phyloP scores from a whole-genome alignment of 1,140 invertebrate species.

The Bombus fervidus region DNA sequence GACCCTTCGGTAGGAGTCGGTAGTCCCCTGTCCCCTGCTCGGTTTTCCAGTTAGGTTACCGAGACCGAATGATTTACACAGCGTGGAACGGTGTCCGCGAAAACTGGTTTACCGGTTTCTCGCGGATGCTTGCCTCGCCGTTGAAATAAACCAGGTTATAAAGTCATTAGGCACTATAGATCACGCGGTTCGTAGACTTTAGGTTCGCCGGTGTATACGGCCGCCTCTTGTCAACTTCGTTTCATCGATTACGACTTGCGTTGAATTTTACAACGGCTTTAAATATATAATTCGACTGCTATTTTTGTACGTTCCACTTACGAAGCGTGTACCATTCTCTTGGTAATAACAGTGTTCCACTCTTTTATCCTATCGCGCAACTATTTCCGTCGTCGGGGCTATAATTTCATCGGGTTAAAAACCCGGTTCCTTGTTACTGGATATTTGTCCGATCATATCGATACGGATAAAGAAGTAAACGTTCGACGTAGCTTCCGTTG shows the following conservation, averaged over 20 bases:
- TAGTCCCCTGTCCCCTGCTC: background rate
- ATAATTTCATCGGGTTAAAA: conserved; percentile 13
- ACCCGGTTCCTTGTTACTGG: conserved; percentile 12
- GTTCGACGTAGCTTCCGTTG: background rate
- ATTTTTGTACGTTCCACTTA: conserved; percentile 12
- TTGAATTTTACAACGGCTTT: conserved; percentile 54
- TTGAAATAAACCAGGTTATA: conserved; percentile 56
- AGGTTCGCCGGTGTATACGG: background rate
- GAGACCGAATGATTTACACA: conserved; percentile 29
- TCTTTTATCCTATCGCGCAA: background rate
- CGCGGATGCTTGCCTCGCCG: conserved; percentile 1
- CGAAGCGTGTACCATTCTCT: background rate
- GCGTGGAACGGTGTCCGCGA: background rate
- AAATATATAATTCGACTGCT: conserved; percentile 9
- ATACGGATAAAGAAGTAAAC: background rate
- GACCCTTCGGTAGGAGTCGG: background rate
- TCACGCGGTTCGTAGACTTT: conserved; percentile 26
- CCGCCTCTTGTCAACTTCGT: conserved; percentile 43
- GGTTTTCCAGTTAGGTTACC: background rate
- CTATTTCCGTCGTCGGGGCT: too few species aligned
- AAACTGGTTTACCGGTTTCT: conserved; percentile 50
- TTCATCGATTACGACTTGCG: conserved; percentile 57
- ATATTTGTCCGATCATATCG: background rate
- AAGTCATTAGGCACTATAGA: conserved; percentile 58
- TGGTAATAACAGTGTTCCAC: background rate